Evolutionary conservation across 35 echinoderm and acorn worm species (phyloP).

Genomic region (Ptychodera flava): DNA sequence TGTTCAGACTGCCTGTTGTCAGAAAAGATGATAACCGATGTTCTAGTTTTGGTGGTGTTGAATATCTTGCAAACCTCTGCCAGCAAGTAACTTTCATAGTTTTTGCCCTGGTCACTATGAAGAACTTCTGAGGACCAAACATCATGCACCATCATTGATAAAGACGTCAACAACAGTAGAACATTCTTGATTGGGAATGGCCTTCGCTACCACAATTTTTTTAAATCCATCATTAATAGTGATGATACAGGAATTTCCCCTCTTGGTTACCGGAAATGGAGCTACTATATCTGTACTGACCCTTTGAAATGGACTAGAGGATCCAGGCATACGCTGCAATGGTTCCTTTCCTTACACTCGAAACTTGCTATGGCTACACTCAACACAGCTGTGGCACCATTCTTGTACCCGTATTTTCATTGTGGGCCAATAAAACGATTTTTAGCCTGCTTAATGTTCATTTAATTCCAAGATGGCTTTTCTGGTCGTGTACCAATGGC

Average conservation of each 20-base stretch:
- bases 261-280: neutral
- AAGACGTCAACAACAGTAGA: neutral
- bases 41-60: slow-evolving; percentile 23
- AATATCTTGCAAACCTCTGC: slow-evolving; percentile 19
- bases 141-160: slow-evolving; percentile 13
- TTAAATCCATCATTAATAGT: neutral
- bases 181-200: neutral
- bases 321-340: neutral
- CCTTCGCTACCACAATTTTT: neutral
- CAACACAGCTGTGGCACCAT: neutral
- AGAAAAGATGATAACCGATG: slow-evolving; percentile 16
- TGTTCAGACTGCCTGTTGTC: neutral
- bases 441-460: neutral
- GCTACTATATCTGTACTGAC: neutral
- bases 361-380: neutral
- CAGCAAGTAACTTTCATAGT: slow-evolving; percentile 23
- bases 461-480: slow-evolving; percentile 9
- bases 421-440: slow-evolving; percentile 2
- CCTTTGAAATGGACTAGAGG: too few relatives aligned
- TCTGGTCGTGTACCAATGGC: neutral
- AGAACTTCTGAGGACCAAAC: slow-evolving; percentile 16
- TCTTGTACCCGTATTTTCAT: neutral
- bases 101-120: slow-evolving; percentile 35
- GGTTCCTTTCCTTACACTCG: neutral
- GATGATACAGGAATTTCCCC: neutral